Evolutionary conservation across 1,140 invertebrate genomes (phyloP).

Genomic region (Popillia japonica): DNA sequence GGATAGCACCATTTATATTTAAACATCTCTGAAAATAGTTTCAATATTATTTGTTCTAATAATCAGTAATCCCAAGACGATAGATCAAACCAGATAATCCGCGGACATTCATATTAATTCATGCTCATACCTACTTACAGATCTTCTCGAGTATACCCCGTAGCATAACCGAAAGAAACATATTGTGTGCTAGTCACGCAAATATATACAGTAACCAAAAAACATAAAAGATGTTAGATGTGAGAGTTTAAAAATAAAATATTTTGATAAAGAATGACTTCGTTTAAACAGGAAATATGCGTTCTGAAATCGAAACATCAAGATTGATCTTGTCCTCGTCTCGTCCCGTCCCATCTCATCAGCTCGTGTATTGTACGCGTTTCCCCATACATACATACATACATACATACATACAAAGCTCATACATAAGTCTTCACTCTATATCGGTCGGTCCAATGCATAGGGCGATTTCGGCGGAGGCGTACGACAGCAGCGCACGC

Average conservation of each 20-base stretch:
- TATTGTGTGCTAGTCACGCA: neutral
- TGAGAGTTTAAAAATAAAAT: conserved; percentile 33
- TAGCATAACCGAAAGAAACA: neutral
- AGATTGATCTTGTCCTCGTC: conserved; percentile 29
- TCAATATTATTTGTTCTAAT: too few species aligned
- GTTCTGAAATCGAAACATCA: conserved; percentile 29
- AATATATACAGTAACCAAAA: neutral
- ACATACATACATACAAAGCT: too few species aligned
- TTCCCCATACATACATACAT: neutral
- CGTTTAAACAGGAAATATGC: conserved; percentile 35
- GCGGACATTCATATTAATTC: too few species aligned
- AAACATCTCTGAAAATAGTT: too few species aligned
- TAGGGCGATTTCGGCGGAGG: neutral
- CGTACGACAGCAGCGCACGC: neutral
- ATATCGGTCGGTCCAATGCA: too few species aligned
- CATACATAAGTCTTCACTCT: too few species aligned
- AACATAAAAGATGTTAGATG: conserved; percentile 27
- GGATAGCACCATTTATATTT: too few species aligned
- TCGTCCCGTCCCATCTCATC: conserved; percentile 8
- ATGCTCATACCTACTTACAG: neutral
- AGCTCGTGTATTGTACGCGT: neutral
- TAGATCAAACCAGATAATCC: too few species aligned
- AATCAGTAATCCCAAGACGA: too few species aligned
- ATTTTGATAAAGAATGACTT: conserved; percentile 35
- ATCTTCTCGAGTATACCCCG: neutral